These are phyloP conservation scores for Drosophila multiciliata DNA, from an alignment of 2,888 invertebrate genomes.

Conservation along the genomic window DNA sequence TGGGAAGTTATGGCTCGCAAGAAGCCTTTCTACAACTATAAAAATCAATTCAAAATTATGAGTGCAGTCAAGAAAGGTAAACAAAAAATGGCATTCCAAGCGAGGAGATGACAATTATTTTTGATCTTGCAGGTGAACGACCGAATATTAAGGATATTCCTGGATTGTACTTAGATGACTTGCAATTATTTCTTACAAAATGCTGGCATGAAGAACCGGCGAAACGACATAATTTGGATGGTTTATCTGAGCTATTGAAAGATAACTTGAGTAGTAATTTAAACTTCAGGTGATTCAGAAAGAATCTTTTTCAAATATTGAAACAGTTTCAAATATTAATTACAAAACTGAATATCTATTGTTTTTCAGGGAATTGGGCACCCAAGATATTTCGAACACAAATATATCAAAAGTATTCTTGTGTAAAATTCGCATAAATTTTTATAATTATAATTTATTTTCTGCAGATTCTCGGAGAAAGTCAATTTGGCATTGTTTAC, in stretches of 20 bases:
- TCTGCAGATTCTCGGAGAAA: neutral
- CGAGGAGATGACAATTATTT: too few relatives aligned
- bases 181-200: neutral
- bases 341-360: too few relatives aligned
- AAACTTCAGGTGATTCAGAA: too few relatives aligned
- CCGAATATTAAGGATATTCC: neutral
- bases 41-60: too few relatives aligned
- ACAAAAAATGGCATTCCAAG: neutral
- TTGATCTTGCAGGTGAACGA: neutral
- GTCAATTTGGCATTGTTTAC: conserved; percentile 2
- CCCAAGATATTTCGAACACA: neutral
- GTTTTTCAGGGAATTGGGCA: neutral
- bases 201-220: neutral
- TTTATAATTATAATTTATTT: neutral
- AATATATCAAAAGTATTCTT: neutral
- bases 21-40: too few relatives aligned
- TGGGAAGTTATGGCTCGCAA: too few relatives aligned
- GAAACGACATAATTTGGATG: neutral
- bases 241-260: neutral
- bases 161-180: too few relatives aligned
- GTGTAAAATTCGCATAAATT: neutral
- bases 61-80: neutral
- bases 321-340: neutral
- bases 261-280: too few relatives aligned
- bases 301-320: neutral